Percentiles rank a stretch among this genome's conserved stretches.
phyloP scores from a whole-genome alignment of 1,140 invertebrate species.

The Platyscapa corneri region DNA sequence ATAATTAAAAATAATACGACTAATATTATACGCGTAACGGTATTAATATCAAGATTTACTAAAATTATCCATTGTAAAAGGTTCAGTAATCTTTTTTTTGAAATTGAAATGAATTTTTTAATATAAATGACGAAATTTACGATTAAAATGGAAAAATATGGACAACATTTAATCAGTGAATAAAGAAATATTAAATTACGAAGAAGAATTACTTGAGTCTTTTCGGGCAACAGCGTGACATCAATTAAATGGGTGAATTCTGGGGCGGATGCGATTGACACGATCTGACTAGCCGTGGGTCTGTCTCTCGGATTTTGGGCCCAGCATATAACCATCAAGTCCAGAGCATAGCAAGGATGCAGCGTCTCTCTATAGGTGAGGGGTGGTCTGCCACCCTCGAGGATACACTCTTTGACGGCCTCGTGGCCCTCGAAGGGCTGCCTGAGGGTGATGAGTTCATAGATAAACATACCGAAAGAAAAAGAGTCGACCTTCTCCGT shows the following conservation, averaged over 20 bases:
- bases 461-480: constrained; percentile 99
- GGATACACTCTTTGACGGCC: constrained; percentile 95
- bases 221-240: constrained; percentile 81
- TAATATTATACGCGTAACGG: no score
- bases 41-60: no score
- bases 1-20: no score
- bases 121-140: no score
- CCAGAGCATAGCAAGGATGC: constrained; percentile 93
- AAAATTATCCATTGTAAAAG: no score
- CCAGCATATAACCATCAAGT: constrained; percentile 98
- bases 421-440: constrained; percentile 97
- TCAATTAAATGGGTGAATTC: constrained; percentile 94
- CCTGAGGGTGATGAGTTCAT: constrained; percentile 94
- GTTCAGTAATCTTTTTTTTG: no score
- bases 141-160: no score
- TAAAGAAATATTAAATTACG: no score
- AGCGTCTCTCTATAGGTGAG: constrained; percentile 87
- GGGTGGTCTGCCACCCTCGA: constrained; percentile 94
- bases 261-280: constrained; percentile 91
- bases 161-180: no score
- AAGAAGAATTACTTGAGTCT: constrained; percentile 73
- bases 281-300: constrained; percentile 94
- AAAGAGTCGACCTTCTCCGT: constrained; percentile 99
- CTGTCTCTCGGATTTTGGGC: constrained; percentile 88
- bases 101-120: no score